phyloP scores from a whole-genome alignment of 2,888 invertebrate genomes.

The Clitarchus hookeri region DNA sequence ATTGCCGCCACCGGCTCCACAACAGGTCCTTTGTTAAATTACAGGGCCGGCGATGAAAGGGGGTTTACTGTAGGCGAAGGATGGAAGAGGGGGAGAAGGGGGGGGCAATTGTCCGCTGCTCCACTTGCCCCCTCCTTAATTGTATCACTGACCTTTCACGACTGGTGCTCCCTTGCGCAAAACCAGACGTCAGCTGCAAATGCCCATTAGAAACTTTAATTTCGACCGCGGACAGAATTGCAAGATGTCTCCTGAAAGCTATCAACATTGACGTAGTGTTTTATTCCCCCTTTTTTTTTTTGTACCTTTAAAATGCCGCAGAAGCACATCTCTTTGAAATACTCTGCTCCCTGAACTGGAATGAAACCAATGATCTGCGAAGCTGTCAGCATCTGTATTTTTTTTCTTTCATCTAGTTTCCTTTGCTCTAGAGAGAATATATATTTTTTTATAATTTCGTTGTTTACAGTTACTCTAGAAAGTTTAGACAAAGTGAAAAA shows the following conservation, averaged over 20 bases:
- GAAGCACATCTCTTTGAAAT: not conserved
- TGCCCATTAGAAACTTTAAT: constrained; percentile 7
- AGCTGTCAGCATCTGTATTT: not conserved
- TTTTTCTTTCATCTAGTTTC: not conserved
- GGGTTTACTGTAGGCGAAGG: not conserved
- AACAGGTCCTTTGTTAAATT: not conserved
- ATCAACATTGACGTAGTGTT: not conserved
- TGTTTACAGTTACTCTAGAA: not conserved
- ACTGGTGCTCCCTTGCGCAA: not conserved
- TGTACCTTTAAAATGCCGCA: not conserved
- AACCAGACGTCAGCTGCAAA: not conserved
- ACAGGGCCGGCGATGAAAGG: not conserved
- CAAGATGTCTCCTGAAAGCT: not conserved
- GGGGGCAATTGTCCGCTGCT: not conserved
- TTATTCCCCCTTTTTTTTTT: not conserved
- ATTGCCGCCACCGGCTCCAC: not conserved
- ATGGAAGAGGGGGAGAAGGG: too few relatives aligned
- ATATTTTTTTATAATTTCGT: not conserved
- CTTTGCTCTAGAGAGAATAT: not conserved
- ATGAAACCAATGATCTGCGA: not conserved
- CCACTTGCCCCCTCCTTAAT: not conserved
- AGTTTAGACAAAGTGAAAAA: not conserved
- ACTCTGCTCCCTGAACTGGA: not conserved
- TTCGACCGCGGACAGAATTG: not conserved
- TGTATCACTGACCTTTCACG: constrained; percentile 14